Evolutionary conservation across 2,797 vertebrate species (phyloP).

Genomic region (Enteromius anoplus): DNA sequence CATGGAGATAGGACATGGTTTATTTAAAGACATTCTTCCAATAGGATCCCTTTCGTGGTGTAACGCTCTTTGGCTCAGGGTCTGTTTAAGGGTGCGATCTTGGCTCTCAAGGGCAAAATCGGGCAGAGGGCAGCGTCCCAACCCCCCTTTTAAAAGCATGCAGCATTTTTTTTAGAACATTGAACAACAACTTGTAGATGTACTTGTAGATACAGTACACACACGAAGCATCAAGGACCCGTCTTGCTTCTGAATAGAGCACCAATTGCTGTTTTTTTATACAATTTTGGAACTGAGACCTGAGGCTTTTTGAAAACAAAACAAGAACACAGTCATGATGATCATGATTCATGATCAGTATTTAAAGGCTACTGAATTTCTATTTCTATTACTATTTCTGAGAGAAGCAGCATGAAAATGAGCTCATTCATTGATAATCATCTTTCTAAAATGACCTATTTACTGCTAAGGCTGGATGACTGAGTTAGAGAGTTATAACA

Average conservation of each 20-base stretch:
- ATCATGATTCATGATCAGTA: neutral
- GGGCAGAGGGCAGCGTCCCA: neutral
- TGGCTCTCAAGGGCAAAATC: slow-evolving; percentile 15
- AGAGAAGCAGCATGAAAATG: neutral
- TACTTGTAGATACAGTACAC: neutral
- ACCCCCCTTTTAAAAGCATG: neutral
- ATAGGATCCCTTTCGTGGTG: slow-evolving; percentile 51
- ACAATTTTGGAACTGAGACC: neutral
- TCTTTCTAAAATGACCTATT: neutral
- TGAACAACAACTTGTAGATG: neutral
- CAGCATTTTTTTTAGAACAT: neutral
- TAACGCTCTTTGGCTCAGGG: slow-evolving; percentile 51
- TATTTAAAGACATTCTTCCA: slow-evolving; percentile 64
- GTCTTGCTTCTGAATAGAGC: neutral
- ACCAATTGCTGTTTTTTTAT: neutral
- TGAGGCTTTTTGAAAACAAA: neutral
- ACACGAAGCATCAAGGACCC: neutral
- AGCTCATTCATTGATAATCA: neutral
- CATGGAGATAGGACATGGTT: slow-evolving; percentile 54
- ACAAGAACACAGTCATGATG: neutral
- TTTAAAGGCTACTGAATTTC: neutral
- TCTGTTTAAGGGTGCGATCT: slow-evolving; percentile 40
- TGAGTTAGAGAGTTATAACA: neutral
- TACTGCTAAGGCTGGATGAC: neutral
- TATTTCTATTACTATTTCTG: no score